Conservation (phyloP, 2,113 vertebrate genomes). For the Xiphias gladius region DNA sequence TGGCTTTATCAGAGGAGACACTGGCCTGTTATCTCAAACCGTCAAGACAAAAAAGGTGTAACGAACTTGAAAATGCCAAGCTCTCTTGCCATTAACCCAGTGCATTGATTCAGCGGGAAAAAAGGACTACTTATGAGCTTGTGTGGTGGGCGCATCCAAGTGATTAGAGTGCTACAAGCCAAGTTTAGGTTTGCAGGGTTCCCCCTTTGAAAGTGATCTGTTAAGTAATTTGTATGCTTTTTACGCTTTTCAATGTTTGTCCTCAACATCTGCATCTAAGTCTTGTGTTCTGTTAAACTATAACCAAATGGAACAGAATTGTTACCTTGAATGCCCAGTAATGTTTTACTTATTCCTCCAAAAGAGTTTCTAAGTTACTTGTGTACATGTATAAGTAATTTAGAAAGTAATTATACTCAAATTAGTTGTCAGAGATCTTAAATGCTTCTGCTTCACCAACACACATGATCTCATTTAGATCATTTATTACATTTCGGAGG, state of each 20-base stretch:
- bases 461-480: background rate
- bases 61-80: constrained; percentile 60
- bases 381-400: constrained; percentile 39
- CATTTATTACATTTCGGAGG: background rate
- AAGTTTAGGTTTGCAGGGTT: constrained; percentile 40
- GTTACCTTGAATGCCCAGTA: constrained; percentile 9
- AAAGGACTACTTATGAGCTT: constrained; percentile 38
- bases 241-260: background rate
- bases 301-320: constrained; percentile 35
- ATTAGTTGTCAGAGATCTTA: constrained; percentile 18
- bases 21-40: constrained; percentile 36
- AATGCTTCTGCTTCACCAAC: constrained; percentile 8
- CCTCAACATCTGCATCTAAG: background rate
- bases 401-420: constrained; percentile 35
- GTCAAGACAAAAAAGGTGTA: constrained; percentile 44
- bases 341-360: constrained; percentile 39
- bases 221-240: constrained; percentile 11
- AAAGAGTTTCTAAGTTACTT: constrained; percentile 12
- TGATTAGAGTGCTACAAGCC: constrained; percentile 30
- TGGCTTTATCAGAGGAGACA: constrained; percentile 33
- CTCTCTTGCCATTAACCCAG: constrained; percentile 47
- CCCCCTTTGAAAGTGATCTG: constrained; percentile 17
- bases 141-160: background rate
- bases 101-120: constrained; percentile 51
- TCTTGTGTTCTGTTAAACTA: constrained; percentile 34